Conservation (phyloP, 2,113 vertebrate species). For the Anolis carolinensis region DNA sequence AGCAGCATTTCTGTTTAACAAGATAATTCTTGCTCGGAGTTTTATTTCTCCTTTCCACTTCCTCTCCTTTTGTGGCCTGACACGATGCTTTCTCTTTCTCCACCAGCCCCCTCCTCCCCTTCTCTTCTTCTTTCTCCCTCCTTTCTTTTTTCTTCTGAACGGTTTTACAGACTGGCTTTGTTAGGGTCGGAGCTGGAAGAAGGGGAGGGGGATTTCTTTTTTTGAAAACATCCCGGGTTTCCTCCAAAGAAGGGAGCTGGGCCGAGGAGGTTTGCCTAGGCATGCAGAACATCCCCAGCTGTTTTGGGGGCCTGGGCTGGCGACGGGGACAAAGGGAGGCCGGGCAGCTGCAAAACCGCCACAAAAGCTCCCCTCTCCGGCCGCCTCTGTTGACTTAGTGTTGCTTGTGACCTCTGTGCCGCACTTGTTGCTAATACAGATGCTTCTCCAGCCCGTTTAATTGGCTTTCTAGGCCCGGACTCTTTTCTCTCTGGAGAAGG, state of each 20-base stretch:
- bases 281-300: conserved; percentile 85
- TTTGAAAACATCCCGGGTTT: conserved; percentile 70
- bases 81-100: conserved; percentile 67
- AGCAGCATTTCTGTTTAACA: conserved; percentile 74
- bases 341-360: conserved; percentile 84
- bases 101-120: conserved; percentile 66
- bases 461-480: conserved; percentile 69
- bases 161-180: conserved; percentile 80
- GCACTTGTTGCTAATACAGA: conserved; percentile 74
- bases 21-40: conserved; percentile 82
- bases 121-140: conserved; percentile 65
- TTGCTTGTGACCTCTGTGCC: conserved; percentile 79
- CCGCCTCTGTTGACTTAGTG: conserved; percentile 89
- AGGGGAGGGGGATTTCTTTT: neutral
- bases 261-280: conserved; percentile 81
- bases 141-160: conserved; percentile 66
- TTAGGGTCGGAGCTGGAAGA: conserved; percentile 75
- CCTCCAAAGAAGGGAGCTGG: conserved; percentile 73
- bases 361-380: conserved; percentile 87
- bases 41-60: conserved; percentile 76
- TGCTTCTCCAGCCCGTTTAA: conserved; percentile 81
- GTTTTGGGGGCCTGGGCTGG: conserved; percentile 88
- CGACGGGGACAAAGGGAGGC: conserved; percentile 84
- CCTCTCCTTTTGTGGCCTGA: conserved; percentile 76
- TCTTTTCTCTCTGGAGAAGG: too few species aligned